Percentiles rank a stretch among this genome's conserved stretches.
These are phyloP conservation scores for Microcebus jonahi DNA, from an alignment of 2,113 vertebrate species.

Conservation along the genomic window DNA sequence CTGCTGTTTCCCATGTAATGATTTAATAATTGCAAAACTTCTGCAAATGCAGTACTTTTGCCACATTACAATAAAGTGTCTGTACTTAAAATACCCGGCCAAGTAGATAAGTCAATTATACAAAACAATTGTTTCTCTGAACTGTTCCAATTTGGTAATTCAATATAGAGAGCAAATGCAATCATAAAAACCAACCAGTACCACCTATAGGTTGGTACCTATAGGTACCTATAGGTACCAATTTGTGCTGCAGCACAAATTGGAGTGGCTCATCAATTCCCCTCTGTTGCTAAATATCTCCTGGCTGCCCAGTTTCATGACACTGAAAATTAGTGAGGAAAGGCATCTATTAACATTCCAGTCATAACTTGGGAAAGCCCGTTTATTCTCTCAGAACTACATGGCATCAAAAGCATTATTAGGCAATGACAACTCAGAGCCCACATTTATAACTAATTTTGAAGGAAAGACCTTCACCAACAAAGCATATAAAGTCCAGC, in stretches of 20 bases:
- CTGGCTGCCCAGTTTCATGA: constrained; percentile 65
- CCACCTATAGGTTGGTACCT: constrained; percentile 57
- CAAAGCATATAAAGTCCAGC: constrained; percentile 38
- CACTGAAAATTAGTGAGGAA: neutral
- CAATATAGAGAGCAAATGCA: neutral
- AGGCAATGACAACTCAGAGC: neutral
- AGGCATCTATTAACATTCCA: neutral
- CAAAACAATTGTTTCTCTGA: constrained; percentile 34
- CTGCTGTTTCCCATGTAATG: neutral
- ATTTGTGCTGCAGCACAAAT: constrained; percentile 60
- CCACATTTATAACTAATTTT: constrained; percentile 54
- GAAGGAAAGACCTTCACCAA: constrained; percentile 58
- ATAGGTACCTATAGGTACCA: constrained; percentile 51
- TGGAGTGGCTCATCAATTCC: neutral
- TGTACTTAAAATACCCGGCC: neutral
- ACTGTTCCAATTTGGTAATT: constrained; percentile 34
- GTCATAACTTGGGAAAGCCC: neutral
- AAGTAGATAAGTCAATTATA: neutral
- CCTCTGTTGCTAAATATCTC: constrained; percentile 65
- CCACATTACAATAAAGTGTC: neutral
- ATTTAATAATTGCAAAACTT: constrained; percentile 34
- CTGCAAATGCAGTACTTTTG: neutral
- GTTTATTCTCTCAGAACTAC: neutral
- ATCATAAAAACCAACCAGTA: constrained; percentile 54
- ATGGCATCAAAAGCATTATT: neutral